Evolutionary conservation across 2,113 vertebrate species (phyloP), one percentile per base, ranked within the genome.

Genomic region (Phaethornis superciliosus): DNA sequence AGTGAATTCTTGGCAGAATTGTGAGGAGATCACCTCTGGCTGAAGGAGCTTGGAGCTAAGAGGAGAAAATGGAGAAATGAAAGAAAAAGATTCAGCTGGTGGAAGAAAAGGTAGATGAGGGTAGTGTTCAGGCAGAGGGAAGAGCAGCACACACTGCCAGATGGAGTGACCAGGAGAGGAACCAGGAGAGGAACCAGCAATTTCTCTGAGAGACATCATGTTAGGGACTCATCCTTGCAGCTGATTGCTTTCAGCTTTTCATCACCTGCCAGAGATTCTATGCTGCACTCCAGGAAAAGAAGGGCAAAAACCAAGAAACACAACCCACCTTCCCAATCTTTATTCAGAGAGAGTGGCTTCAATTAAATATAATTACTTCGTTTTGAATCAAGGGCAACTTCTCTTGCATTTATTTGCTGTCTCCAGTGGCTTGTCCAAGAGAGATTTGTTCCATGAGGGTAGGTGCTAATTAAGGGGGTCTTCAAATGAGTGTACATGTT

Each of bases 301-400:
- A 52, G 49, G 27, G 20, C 72, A 52, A 44, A 63, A 74, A 40
- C 49, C 21, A 64, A 86, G 21, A 76, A 67, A 44, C 24, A 59
- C 27, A 55, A 17, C 10, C 23, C 56, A 42, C 56, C 58, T 65
- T 79, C 58, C 42, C 30, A 33, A 79, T 33, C 40, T 84, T 58
- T 49, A 42, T 89, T 71, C 56, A 56, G 63, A 77, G 23, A 81
- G 3, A 0, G 0, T 67, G 79, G 44, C 68, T 83, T 88, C 67
- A 33, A 22, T 89, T 88, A 81, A 58, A 47, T 63, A 32, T 49
- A 51, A 82, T 85, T 60, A 74, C 62, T 85, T 82, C 26, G 5
- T 85, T 85, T 74, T 42, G 56, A 93, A 63, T 63, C 55, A 59
- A 85, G 26, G 63, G 37, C 75, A 85, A 30, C 42, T 95, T 89